phyloP scores from a whole-genome alignment of 1,140 invertebrate genomes.

The Drosophila hydei region DNA sequence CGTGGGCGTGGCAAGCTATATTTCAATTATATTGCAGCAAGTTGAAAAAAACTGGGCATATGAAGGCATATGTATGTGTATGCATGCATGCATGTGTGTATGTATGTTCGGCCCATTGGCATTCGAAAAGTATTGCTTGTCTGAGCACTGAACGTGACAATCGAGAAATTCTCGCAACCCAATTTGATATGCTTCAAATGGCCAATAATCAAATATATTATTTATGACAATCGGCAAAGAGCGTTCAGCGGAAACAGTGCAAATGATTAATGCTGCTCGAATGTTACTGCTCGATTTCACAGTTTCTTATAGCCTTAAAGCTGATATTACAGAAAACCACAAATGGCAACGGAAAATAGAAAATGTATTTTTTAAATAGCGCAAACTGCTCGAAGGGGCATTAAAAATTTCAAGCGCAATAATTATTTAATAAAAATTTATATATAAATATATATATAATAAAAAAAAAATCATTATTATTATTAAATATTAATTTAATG shows the following conservation, averaged over 20 bases:
- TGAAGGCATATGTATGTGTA: not conserved
- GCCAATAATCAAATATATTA: slow-evolving; percentile 2
- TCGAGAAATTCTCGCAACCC: slow-evolving; percentile 7
- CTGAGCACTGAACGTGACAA: slow-evolving; percentile 10
- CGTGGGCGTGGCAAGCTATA: slow-evolving; percentile 6
- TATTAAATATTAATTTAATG: too few species aligned
- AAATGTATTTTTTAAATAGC: too few species aligned
- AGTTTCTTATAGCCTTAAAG: not conserved
- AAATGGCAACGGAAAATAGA: too few species aligned
- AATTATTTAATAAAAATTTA: too few species aligned
- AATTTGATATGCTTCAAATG: slow-evolving; percentile 11
- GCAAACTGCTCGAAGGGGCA: too few species aligned
- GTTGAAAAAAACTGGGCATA: too few species aligned
- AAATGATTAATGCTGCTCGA: slow-evolving; percentile 4
- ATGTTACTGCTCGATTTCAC: not conserved
- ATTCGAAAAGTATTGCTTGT: not conserved
- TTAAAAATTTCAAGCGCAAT: not conserved
- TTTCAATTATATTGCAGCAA: not conserved
- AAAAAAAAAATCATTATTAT: too few species aligned
- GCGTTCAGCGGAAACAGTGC: slow-evolving; percentile 1
- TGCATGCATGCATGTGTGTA: not conserved
- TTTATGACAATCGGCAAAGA: not conserved
- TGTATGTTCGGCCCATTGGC: not conserved
- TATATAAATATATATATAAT: too few species aligned
- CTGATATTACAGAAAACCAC: too few species aligned